phyloP scores from a whole-genome alignment of 2,113 vertebrate species.

The sheep (Ovis aries) region ARS-UI_Ramb_v3.0 NC_056055.1:151439501-151440000 shows the following conservation, averaged over 20 bases:
- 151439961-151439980: too few relatives aligned
- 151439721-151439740: conserved; percentile 47
- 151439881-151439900: too few relatives aligned
- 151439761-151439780: conserved; percentile 52
- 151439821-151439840: conserved; percentile 7
- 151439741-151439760: conserved; percentile 49
- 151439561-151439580: background rate
- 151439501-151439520: background rate
- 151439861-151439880: too few relatives aligned
- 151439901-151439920: too few relatives aligned
- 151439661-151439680: conserved; percentile 36
- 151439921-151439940: too few relatives aligned
- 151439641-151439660: conserved; percentile 17
- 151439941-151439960: too few relatives aligned
- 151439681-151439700: conserved; percentile 54
- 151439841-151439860: background rate
- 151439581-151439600: background rate
- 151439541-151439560: background rate
- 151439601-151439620: background rate
- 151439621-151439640: conserved; percentile 16
- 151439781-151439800: conserved; percentile 33
- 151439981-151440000: too few relatives aligned
- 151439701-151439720: conserved; percentile 12
- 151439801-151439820: conserved; percentile 24
- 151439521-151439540: background rate